A percentile compares a stretch with the other conserved stretches of the same genome.
phyloP scores from a whole-genome alignment of 2,113 vertebrate genomes.

The Bothrops jararaca region DNA sequence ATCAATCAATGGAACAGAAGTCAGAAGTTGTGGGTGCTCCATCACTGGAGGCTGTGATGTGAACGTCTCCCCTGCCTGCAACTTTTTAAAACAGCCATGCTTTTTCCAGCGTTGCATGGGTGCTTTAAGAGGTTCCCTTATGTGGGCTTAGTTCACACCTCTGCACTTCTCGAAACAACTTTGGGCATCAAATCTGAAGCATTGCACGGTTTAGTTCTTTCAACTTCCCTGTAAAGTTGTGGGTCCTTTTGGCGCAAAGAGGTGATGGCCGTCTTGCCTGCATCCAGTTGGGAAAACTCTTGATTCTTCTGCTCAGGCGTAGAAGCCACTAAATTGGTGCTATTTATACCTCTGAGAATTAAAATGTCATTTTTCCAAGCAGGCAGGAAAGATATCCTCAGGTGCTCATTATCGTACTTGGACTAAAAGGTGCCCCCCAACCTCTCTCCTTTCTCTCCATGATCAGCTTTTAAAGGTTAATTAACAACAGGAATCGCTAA shows the following conservation, averaged over 20 bases:
- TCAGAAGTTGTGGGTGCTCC: too few species aligned
- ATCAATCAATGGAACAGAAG: too few species aligned
- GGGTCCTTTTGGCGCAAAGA: neutral
- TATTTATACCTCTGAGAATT: constrained; percentile 40
- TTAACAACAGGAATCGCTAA: constrained; percentile 67
- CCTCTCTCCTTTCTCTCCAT: constrained; percentile 54
- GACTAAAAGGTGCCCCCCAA: constrained; percentile 54
- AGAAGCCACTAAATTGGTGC: constrained; percentile 43
- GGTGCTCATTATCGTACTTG: constrained; percentile 64
- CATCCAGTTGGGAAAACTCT: constrained; percentile 31
- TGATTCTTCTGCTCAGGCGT: neutral
- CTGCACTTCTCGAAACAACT: too few species aligned
- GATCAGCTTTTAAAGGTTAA: constrained; percentile 76
- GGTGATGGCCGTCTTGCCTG: constrained; percentile 45
- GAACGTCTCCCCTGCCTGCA: too few species aligned
- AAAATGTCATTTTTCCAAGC: constrained; percentile 68
- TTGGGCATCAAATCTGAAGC: neutral
- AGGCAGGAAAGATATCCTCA: constrained; percentile 46
- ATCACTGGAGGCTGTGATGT: too few species aligned
- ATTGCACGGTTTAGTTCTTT: neutral
- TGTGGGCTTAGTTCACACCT: too few species aligned
- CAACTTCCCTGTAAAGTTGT: neutral
- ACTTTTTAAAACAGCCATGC: too few species aligned
- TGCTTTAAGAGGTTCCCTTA: too few species aligned
- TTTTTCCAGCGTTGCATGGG: too few species aligned